phyloP scores from a whole-genome alignment of 2,797 vertebrate species.

The Carduelis carduelis region DNA sequence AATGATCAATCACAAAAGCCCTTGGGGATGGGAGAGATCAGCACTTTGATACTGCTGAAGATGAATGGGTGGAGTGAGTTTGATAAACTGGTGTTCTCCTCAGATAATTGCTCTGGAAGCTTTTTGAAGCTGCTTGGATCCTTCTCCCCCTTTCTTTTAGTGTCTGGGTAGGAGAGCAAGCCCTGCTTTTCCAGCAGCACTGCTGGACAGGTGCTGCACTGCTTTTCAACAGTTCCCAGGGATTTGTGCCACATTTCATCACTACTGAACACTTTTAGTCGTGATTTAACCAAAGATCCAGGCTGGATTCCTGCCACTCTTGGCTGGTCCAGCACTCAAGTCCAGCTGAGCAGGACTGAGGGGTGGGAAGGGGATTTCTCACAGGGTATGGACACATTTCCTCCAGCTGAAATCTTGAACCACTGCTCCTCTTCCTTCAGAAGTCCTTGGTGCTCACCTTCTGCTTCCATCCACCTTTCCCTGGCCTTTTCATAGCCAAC shows the following conservation, averaged over 20 bases:
- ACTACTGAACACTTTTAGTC: accelerated
- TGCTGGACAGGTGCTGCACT: neutral
- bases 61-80: conserved; percentile 58
- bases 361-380: neutral
- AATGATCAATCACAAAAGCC: conserved; percentile 60
- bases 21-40: conserved; percentile 30
- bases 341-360: neutral
- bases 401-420: neutral
- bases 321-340: neutral
- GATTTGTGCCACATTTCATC: neutral
- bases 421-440: neutral
- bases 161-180: neutral
- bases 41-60: conserved; percentile 48
- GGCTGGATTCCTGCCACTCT: neutral
- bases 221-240: neutral
- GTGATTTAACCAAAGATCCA: neutral
- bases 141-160: neutral
- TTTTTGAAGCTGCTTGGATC: neutral
- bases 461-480: neutral
- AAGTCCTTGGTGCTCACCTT: neutral
- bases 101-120: conserved; percentile 25
- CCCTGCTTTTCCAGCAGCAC: neutral
- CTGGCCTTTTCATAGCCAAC: neutral
- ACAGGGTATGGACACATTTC: accelerated
- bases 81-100: conserved; percentile 53